phyloP scores from a whole-genome alignment of 1,140 invertebrate species.

The Pygmarrhopalites habei region DNA sequence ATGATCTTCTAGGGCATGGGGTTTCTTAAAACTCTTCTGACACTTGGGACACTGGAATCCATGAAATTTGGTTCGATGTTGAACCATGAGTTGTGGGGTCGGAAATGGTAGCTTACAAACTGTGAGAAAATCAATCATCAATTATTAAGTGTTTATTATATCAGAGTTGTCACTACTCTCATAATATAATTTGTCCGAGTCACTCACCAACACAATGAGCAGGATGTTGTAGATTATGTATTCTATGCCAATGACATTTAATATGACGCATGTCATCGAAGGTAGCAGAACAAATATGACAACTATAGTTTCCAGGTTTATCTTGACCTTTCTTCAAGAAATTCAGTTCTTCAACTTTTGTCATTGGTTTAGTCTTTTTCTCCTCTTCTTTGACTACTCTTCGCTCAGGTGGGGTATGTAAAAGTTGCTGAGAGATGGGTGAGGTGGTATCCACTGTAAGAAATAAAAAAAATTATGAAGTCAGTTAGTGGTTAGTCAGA shows the following conservation, averaged over 20 bases:
- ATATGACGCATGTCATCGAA: conserved; percentile 2
- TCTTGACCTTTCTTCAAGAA: not conserved
- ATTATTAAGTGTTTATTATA: too few relatives aligned
- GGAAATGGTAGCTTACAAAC: not conserved
- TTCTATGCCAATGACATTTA: not conserved
- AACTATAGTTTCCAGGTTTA: not conserved
- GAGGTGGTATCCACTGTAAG: not conserved
- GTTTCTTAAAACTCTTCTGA: not conserved
- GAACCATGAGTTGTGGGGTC: not conserved
- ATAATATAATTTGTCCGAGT: too few relatives aligned
- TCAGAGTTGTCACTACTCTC: too few relatives aligned
- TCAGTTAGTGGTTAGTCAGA: not conserved
- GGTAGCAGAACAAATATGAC: not conserved
- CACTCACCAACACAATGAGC: not conserved
- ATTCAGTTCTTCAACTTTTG: not conserved
- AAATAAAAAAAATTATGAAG: not conserved
- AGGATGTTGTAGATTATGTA: not conserved
- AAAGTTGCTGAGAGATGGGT: not conserved
- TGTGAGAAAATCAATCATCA: too few relatives aligned
- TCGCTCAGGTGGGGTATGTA: not conserved
- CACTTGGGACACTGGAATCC: not conserved
- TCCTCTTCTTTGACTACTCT: not conserved
- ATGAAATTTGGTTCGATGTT: not conserved
- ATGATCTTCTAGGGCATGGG: not conserved
- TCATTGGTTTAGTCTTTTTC: not conserved